These are phyloP conservation scores for Harpagifer antarcticus DNA, from an alignment of 2,797 vertebrate species.

Conservation along the genomic window DNA sequence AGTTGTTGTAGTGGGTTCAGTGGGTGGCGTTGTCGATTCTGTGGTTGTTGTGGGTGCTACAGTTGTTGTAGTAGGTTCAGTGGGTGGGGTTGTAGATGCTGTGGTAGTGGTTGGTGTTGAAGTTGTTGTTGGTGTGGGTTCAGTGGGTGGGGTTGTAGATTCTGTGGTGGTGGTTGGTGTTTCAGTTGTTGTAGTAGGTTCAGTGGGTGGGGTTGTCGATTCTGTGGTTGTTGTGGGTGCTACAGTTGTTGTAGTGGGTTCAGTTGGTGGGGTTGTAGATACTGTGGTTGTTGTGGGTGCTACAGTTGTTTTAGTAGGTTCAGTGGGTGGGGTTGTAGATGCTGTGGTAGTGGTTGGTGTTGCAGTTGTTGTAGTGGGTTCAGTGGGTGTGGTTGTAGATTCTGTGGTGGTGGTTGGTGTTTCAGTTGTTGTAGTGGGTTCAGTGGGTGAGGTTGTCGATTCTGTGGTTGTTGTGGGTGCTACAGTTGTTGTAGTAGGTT, in stretches of 20 bases:
- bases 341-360: no score
- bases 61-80: no score
- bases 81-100: no score
- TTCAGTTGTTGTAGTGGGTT: not conserved
- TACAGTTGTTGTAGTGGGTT: not conserved
- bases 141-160: not conserved
- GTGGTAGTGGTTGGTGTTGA: no score
- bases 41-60: rapidly evolving
- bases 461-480: conserved; percentile 8
- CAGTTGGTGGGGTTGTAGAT: not conserved
- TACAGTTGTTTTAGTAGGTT: no score
- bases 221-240: not conserved
- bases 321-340: no score
- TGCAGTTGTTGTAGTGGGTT: not conserved
- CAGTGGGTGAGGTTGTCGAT: not conserved
- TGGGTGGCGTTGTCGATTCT: no score
- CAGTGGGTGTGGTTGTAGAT: not conserved
- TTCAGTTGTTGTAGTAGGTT: not conserved
- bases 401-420: not conserved
- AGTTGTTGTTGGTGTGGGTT: not conserved
- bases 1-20: no score
- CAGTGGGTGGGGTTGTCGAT: not conserved
- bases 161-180: conserved; percentile 2
- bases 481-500: no score
- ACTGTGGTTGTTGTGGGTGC: not conserved